phyloP scores from a whole-genome alignment of 2,888 invertebrate species.

The Achlya flavicornis region DNA sequence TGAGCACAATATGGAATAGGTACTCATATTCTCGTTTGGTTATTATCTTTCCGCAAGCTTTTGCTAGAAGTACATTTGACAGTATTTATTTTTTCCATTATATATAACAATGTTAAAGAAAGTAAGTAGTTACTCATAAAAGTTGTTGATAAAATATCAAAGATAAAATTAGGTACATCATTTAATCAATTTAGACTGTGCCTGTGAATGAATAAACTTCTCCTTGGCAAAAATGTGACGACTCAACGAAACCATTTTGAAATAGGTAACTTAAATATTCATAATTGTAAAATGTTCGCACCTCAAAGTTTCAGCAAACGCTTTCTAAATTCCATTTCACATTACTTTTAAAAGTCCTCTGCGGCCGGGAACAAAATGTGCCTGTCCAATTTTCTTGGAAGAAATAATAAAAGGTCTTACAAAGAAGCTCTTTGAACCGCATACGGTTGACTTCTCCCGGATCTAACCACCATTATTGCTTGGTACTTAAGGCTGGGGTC shows the following conservation, averaged over 20 bases:
- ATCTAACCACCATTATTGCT: conserved; percentile 14
- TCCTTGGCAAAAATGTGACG: neutral
- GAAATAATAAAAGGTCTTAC: conserved; percentile 10
- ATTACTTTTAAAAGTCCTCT: conserved; percentile 5
- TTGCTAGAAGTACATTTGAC: too few species aligned
- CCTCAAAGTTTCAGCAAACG: conserved; percentile 1
- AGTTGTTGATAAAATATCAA: too few species aligned
- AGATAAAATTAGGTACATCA: neutral
- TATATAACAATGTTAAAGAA: too few species aligned
- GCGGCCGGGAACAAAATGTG: neutral
- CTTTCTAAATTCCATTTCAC: conserved; percentile 1
- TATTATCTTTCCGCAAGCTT: too few species aligned
- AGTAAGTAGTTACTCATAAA: too few species aligned
- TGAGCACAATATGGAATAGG: too few species aligned
- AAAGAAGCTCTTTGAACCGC: conserved; percentile 12
- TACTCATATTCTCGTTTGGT: too few species aligned
- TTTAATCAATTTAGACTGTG: neutral
- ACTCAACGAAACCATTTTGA: neutral
- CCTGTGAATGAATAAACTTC: neutral
- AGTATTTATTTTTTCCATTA: too few species aligned
- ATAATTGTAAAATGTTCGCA: conserved; percentile 4
- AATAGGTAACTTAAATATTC: neutral
- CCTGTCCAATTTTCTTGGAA: conserved; percentile 9
- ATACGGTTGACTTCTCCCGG: conserved; percentile 10
- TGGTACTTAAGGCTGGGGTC: neutral